Conservation (phyloP, 2,797 vertebrate species). For the Myotis daubentonii region DNA sequence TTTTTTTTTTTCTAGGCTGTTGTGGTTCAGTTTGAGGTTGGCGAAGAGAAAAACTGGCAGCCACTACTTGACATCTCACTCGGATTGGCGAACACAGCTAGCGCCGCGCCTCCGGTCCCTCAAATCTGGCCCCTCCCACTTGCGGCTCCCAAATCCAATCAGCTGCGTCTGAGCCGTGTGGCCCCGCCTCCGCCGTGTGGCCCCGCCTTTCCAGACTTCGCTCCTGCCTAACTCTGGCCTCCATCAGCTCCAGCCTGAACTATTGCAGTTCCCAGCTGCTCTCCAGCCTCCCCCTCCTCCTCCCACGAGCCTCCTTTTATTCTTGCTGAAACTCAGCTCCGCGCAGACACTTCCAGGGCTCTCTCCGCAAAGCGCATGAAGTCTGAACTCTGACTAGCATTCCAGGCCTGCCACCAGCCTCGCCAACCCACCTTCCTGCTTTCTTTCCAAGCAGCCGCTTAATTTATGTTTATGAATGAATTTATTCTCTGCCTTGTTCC, state of each 20-base stretch:
- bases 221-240: not conserved
- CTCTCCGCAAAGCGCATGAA: not conserved
- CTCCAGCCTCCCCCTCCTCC: not conserved
- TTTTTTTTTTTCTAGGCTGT: not conserved
- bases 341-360: not conserved
- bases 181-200: not conserved
- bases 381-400: not conserved
- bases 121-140: not conserved
- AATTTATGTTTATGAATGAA: not conserved
- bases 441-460: not conserved
- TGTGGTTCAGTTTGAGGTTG: not conserved
- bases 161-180: not conserved
- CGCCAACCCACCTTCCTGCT: not conserved
- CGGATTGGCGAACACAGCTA: accelerated
- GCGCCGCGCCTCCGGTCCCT: not conserved
- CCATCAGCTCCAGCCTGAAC: accelerated
- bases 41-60: not conserved
- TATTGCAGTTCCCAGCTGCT: not conserved
- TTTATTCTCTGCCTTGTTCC: not conserved
- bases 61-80: not conserved
- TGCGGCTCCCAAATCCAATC: not conserved
- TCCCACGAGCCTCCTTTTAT: not conserved
- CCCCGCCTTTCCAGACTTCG: not conserved
- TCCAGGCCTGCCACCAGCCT: not conserved
- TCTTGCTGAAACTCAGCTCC: not conserved